Base-by-base conservation (phyloP, 2,888 invertebrate species). In the Apodemia mormo region DNA sequence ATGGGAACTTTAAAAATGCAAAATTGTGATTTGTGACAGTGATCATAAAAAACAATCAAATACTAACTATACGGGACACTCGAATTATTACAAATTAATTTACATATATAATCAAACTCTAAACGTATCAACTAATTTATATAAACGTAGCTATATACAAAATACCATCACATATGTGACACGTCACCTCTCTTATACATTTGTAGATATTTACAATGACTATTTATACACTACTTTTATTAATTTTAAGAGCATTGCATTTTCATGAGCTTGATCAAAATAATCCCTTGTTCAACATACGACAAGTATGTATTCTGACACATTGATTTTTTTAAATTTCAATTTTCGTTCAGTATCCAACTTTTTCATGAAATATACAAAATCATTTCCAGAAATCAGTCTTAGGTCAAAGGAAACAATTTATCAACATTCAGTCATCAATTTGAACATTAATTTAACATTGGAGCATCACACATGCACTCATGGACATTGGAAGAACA, bases 161-260 rank as follows among this genome's bases (percentile, higher is more conserved):
- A 87, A 85, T 87, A 89, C 83, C 85, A 86, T 82, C 88, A 86
- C 89, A 82, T 85, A 88, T 76, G 81, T 76, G 81, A 88, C 86
- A 80, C 84, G 87, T 81, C 82, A 83, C 82, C 82, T 84, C 82
- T 82, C 88, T 87, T 87, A 90, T 84, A 86, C 82, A 86, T 85
- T 85, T 86, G 85, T 89, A 88, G 82, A 83, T 93, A 94, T 93
- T 87, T 93, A 94, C 93, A 94, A 86, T 92, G 88, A 92, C 92
- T 93, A 92, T 86, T 73, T 71, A 84, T 86, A 90, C 83, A 88
- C 85, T 88, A 85, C 86, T 85, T 82, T 80, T 77, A 86, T 88
- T 58, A 75, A 75, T 74, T 76, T 77, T 75, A 78, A 87, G 91
- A 92, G 91, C 91, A 92, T 93, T 92, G 90, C 86, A 87, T 87